Conservation (phyloP, 2,113 vertebrate species). For the Semnornis frantzii region DNA sequence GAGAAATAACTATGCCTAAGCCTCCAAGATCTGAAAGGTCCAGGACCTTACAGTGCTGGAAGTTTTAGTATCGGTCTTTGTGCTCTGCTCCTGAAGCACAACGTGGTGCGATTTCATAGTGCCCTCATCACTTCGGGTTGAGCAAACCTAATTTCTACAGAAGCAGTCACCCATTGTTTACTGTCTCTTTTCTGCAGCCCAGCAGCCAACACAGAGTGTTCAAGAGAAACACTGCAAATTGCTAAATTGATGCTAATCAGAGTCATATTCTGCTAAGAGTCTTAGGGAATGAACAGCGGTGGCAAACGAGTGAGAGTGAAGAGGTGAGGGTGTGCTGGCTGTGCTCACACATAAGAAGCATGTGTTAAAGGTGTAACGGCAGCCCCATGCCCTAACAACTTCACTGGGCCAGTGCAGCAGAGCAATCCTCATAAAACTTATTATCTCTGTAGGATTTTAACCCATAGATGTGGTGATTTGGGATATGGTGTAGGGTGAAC, state of each 20-base stretch:
- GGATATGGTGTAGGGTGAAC: too few relatives aligned
- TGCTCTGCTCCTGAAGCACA: neutral
- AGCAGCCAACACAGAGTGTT: neutral
- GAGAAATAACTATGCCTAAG: conserved; percentile 43
- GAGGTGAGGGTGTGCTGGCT: neutral
- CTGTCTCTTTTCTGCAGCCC: neutral
- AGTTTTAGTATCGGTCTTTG: neutral
- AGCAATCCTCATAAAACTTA: neutral
- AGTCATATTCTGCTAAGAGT: neutral
- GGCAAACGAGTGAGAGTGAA: neutral
- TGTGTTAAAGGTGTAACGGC: too few relatives aligned
- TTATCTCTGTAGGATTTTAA: neutral
- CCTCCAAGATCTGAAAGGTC: neutral
- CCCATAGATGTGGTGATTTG: neutral
- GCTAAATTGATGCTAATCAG: neutral
- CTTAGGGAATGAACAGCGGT: neutral
- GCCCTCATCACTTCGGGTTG: neutral
- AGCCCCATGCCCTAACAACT: neutral
- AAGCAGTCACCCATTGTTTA: neutral
- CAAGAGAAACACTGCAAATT: neutral
- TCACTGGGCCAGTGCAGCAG: too few relatives aligned
- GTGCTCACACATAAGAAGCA: too few relatives aligned
- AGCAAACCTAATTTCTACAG: neutral
- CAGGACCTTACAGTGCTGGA: neutral
- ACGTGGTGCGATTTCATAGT: neutral